phyloP scores from a whole-genome alignment of 2,888 invertebrate genomes.

The Isotomurus palustris region DNA sequence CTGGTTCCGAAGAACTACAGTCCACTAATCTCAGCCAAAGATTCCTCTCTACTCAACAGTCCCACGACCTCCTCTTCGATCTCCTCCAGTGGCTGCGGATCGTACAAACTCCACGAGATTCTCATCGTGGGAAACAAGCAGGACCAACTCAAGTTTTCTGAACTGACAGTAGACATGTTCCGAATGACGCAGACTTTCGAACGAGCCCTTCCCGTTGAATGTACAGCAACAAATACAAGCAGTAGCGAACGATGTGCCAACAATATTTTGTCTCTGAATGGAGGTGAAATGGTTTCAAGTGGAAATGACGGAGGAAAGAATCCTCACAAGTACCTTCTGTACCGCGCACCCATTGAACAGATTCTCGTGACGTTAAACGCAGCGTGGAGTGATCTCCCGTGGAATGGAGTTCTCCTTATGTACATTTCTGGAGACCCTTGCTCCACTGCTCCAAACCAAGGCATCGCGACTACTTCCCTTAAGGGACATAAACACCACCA shows the following conservation, averaged over 20 bases:
- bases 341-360: conserved; percentile 90
- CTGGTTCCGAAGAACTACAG: neutral
- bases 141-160: conserved; percentile 94
- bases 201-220: conserved; percentile 70
- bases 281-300: neutral
- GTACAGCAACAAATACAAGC: conserved; percentile 50
- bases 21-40: neutral
- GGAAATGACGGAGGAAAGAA: conserved; percentile 54
- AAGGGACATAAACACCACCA: too few relatives aligned
- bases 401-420: conserved; percentile 81
- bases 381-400: conserved; percentile 87
- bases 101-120: conserved; percentile 76
- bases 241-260: neutral
- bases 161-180: conserved; percentile 96
- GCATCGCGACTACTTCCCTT: conserved; percentile 22
- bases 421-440: conserved; percentile 81
- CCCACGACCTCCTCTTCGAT: neutral
- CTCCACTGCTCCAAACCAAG: conserved; percentile 10
- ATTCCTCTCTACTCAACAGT: neutral
- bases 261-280: neutral
- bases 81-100: too few relatives aligned
- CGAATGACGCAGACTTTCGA: conserved; percentile 93
- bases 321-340: conserved; percentile 93
- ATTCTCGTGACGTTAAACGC: conserved; percentile 85
- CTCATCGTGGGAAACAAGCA: conserved; percentile 88